Evolutionary conservation across 30 jellyfish, hydroid and myxozoan species (phyloP).

Genomic region (Pseudorhiza aurosa): DNA sequence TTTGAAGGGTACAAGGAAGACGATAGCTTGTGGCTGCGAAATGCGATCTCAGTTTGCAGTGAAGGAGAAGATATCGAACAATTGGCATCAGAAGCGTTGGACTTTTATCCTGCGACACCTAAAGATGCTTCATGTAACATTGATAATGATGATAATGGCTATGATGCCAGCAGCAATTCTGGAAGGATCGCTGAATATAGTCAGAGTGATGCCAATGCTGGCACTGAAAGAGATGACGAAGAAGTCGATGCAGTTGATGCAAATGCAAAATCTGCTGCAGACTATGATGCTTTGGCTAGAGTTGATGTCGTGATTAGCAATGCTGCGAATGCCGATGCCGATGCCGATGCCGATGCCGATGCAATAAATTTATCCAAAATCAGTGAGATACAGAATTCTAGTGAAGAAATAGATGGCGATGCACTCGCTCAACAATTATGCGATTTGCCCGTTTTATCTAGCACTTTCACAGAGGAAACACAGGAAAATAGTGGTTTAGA

Average conservation of each 20-base stretch:
- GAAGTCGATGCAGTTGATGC: too few relatives aligned
- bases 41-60: conserved; percentile 91
- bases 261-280: background rate
- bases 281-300: background rate
- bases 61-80: conserved; percentile 92
- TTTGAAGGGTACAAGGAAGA: conserved; percentile 56
- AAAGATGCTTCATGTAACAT: background rate
- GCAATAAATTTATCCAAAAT: background rate
- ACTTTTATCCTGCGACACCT: conserved; percentile 34
- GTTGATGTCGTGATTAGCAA: background rate
- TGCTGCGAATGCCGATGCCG: background rate
- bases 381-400: background rate
- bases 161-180: too few relatives aligned
- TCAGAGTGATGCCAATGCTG: too few relatives aligned
- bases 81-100: conserved; percentile 95
- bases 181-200: too few relatives aligned
- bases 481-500: background rate
- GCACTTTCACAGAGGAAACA: background rate
- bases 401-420: background rate
- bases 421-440: background rate
- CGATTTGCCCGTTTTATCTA: conserved; percentile 6
- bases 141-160: background rate
- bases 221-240: too few relatives aligned
- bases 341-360: background rate
- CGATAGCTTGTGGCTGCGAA: conserved; percentile 77